A percentile compares a stretch with the other conserved stretches of the same genome.
Conservation (phyloP, 2,888 invertebrate species). For the Aquatica leii region DNA sequence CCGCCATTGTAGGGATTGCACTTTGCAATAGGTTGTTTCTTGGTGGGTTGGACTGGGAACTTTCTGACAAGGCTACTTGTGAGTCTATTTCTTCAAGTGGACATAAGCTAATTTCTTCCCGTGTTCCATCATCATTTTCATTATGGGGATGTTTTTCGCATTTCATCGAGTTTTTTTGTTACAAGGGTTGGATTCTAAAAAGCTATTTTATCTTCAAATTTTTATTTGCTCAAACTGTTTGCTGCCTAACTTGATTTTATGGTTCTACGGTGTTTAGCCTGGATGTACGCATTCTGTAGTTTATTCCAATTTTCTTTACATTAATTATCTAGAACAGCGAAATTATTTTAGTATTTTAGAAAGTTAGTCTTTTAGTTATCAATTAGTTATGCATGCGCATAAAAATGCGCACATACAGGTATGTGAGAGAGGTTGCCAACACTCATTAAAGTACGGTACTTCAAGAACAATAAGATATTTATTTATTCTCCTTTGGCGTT, state of each 20-base stretch:
- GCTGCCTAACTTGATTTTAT: background rate
- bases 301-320: background rate
- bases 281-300: background rate
- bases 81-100: background rate
- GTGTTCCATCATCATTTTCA: background rate
- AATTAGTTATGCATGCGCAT: too few relatives aligned
- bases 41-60: background rate
- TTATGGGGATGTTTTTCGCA: background rate
- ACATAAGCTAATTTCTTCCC: background rate
- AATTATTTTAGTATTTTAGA: background rate
- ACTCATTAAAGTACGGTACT: too few relatives aligned
- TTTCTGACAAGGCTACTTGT: background rate
- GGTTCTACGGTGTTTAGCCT: background rate
- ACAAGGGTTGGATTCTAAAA: too few relatives aligned
- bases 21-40: background rate
- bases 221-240: background rate
- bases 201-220: background rate
- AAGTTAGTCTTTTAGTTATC: background rate
- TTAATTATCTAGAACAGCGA: background rate
- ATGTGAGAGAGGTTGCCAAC: too few relatives aligned
- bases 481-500: background rate
- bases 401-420: too few relatives aligned
- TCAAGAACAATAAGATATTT: too few relatives aligned
- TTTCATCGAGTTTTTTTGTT: background rate
- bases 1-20: too few relatives aligned